Percentiles rank a stretch among this genome's conserved stretches.
These are phyloP conservation scores for Petrocephalus sullivani DNA, from an alignment of 2,797 vertebrate genomes.

Conservation along the genomic window DNA sequence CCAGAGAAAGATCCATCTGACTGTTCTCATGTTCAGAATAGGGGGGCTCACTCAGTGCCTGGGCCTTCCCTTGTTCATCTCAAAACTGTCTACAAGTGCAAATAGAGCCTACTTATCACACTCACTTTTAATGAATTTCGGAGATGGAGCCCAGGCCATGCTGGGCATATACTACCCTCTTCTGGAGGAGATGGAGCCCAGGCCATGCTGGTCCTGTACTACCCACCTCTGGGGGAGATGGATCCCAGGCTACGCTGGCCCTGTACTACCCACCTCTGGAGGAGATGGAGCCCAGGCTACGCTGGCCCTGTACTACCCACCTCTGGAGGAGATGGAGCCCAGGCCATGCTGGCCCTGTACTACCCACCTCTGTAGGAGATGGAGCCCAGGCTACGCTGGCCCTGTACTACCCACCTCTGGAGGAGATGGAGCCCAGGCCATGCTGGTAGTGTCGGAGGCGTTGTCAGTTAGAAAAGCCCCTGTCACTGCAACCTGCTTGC, in stretches of 20 bases:
- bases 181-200: no score
- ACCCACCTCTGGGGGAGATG: not conserved
- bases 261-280: no score
- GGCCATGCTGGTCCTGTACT: not conserved
- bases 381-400: no score
- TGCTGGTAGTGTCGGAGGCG: not conserved
- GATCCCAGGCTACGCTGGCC: not conserved
- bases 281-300: not conserved
- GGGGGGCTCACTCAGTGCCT: not conserved
- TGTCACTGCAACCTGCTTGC: not conserved
- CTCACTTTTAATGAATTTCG: not conserved
- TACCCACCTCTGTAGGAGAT: not conserved
- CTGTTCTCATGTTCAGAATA: not conserved
- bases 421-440: not conserved
- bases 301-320: no score
- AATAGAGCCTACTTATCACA: not conserved
- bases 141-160: no score
- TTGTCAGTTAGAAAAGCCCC: not conserved
- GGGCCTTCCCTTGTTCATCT: not conserved
- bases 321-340: no score
- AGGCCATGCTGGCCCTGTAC: not conserved
- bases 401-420: no score
- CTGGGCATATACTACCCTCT: no score
- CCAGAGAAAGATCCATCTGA: not conserved
- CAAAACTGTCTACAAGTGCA: not conserved